Evolutionary conservation across 2,113 vertebrate species (phyloP).

Genomic region (Chunga burmeisteri): DNA sequence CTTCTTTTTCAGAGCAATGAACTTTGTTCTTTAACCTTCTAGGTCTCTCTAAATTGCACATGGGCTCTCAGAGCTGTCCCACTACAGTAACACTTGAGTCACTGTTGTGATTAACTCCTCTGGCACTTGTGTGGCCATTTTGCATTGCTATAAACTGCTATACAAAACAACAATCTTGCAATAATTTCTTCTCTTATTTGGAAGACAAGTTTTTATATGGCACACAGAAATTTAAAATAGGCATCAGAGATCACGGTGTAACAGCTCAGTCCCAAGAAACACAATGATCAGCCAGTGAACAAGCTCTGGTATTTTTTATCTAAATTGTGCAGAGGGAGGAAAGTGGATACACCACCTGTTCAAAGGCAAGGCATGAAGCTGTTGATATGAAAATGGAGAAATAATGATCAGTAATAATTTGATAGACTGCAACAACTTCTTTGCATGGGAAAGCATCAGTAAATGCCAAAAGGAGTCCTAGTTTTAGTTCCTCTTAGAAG

Average conservation of each 20-base stretch:
- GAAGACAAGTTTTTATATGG: not conserved
- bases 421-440: not conserved
- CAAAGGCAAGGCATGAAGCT: not conserved
- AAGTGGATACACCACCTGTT: not conserved
- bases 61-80: not conserved
- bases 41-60: not conserved
- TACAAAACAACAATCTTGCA: not conserved
- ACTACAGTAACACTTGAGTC: not conserved
- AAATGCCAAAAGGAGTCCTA: not conserved
- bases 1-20: not conserved
- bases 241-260: not conserved
- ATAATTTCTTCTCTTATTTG: not conserved
- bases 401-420: not conserved
- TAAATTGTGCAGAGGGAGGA: not conserved
- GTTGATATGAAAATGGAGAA: not conserved
- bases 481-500: not conserved
- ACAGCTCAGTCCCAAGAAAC: not conserved
- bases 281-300: not conserved
- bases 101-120: not conserved
- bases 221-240: not conserved
- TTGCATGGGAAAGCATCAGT: not conserved
- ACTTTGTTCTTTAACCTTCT: constrained; percentile 7
- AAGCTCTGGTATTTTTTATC: not conserved
- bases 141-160: not conserved
- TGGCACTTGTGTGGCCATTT: not conserved